Evolutionary conservation across 2,113 vertebrate species (phyloP).

Genomic region (Sinocyclocheilus anophthalmus): DNA sequence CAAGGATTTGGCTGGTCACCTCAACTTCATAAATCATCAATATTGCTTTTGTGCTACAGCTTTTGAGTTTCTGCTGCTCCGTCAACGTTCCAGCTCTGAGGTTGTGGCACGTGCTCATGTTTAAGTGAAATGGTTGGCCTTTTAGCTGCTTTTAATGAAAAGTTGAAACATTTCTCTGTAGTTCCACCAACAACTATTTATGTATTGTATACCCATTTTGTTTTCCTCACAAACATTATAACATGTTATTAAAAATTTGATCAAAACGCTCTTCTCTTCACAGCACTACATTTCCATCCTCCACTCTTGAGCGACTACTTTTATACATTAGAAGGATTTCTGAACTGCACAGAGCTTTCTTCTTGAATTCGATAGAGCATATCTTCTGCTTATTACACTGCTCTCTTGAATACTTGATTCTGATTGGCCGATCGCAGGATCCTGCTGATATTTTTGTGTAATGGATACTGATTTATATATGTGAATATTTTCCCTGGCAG

Average conservation of each 20-base stretch:
- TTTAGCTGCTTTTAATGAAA: slow-evolving; percentile 31
- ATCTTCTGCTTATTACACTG: not conserved
- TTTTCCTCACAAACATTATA: not conserved
- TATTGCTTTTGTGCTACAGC: slow-evolving; percentile 13
- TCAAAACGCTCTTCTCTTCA: not conserved
- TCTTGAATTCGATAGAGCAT: not conserved
- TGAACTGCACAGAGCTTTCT: not conserved
- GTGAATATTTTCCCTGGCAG: not conserved
- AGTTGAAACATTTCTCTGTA: slow-evolving; percentile 5
- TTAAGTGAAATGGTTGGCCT: not conserved
- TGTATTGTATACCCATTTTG: not conserved
- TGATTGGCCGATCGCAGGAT: not conserved
- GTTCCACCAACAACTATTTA: not conserved
- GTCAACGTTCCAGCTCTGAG: not conserved
- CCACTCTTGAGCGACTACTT: not conserved
- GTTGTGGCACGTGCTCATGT: slow-evolving; percentile 12
- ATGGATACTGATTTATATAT: not conserved
- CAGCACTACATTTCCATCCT: not conserved
- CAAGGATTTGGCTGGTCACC: slow-evolving; percentile 27
- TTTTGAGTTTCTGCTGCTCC: not conserved
- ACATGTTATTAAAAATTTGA: not conserved
- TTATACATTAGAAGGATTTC: not conserved
- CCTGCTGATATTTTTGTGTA: not conserved
- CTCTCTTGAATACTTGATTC: not conserved
- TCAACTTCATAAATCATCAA: slow-evolving; percentile 27